Percentiles rank a stretch among this genome's conserved stretches.
Conservation (phyloP, 2,888 invertebrate species). For the Tetranychus piercei region DNA sequence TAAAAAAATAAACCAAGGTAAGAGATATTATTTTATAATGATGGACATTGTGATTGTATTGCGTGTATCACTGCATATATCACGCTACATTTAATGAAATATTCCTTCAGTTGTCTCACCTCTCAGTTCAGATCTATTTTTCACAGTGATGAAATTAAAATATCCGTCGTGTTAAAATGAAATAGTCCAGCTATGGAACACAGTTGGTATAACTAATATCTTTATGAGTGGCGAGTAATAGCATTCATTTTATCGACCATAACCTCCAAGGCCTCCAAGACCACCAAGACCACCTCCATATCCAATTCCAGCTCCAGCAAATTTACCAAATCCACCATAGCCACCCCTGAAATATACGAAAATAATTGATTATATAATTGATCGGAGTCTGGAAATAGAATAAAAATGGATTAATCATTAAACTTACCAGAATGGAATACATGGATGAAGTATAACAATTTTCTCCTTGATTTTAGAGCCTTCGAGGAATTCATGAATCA, state of each 20-base stretch:
- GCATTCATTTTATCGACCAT: neutral
- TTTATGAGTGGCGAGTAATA: too few species aligned
- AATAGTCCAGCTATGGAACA: too few species aligned
- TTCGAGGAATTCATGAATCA: neutral
- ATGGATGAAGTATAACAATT: constrained; percentile 4
- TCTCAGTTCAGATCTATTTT: too few species aligned
- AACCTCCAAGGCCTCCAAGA: neutral
- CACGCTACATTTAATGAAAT: too few species aligned
- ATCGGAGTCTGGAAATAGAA: neutral
- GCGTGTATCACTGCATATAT: too few species aligned
- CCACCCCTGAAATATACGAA: neutral
- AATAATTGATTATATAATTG: neutral
- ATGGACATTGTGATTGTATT: too few species aligned
- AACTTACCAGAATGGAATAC: constrained; percentile 5
- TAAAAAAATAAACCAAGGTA: too few species aligned
- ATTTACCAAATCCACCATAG: constrained; percentile 3
- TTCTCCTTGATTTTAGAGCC: neutral
- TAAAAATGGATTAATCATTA: neutral
- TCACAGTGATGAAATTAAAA: too few species aligned
- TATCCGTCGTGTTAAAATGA: too few species aligned
- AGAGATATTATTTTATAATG: too few species aligned
- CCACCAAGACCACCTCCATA: neutral
- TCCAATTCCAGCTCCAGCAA: neutral
- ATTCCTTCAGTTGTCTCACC: too few species aligned
- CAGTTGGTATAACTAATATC: too few species aligned